Conservation (phyloP, 2,797 vertebrate species). For the Alca torda region DNA sequence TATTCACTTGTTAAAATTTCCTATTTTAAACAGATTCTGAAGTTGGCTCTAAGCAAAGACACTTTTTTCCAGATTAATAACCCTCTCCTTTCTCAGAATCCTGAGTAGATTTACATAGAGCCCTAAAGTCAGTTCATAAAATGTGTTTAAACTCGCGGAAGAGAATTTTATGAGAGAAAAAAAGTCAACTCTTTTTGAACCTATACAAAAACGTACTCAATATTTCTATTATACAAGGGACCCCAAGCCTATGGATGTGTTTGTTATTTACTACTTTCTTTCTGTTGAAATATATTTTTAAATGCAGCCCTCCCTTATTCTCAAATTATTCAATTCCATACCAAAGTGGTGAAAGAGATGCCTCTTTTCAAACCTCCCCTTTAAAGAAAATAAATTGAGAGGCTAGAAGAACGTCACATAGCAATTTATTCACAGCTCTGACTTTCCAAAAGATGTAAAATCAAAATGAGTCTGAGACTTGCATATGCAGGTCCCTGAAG, state of each 20-base stretch:
- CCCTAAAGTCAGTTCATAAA: conserved; percentile 47
- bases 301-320: neutral
- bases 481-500: neutral
- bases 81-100: conserved; percentile 11
- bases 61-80: conserved; percentile 45
- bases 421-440: neutral
- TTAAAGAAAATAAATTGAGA: conserved; percentile 28
- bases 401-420: neutral
- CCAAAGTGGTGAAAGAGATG: neutral
- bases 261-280: neutral
- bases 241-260: neutral
- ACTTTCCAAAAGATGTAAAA: neutral
- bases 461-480: neutral
- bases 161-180: neutral
- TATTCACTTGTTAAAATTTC: conserved; percentile 46
- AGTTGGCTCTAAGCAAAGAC: conserved; percentile 18
- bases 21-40: conserved; percentile 29
- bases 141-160: neutral
- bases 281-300: neutral
- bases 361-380: neutral
- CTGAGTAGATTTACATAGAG: conserved; percentile 21
- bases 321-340: neutral
- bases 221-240: neutral
- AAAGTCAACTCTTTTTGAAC: neutral
- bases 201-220: neutral